Conservation (phyloP, 2,888 invertebrate species). For the Malthinus seriepunctatus region DNA sequence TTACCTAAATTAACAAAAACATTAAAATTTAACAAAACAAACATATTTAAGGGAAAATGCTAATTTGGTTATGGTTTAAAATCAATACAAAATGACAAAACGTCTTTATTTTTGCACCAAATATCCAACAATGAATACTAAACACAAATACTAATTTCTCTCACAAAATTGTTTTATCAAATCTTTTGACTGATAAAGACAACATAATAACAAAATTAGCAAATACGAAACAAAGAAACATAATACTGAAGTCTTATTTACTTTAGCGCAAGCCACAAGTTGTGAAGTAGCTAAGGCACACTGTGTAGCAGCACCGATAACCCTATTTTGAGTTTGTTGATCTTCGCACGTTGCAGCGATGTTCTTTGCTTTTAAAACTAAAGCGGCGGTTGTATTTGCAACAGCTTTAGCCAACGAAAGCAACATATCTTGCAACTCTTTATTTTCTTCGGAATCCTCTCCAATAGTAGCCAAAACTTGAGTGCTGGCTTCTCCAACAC, state of each 20-base stretch:
- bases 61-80: constrained; percentile 13
- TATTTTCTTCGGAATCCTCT: constrained; percentile 83
- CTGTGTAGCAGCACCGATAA: constrained; percentile 95
- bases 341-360: constrained; percentile 89
- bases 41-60: constrained; percentile 2
- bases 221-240: constrained; percentile 12
- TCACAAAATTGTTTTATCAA: constrained; percentile 4
- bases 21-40: not conserved
- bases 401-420: constrained; percentile 95
- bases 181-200: constrained; percentile 5
- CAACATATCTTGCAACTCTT: constrained; percentile 86
- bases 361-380: constrained; percentile 95
- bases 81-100: constrained; percentile 7
- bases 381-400: constrained; percentile 95
- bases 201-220: constrained; percentile 15
- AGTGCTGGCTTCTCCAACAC: constrained; percentile 96
- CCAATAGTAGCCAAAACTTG: constrained; percentile 91
- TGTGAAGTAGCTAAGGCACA: constrained; percentile 98
- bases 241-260: constrained; percentile 40
- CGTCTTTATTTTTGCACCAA: constrained; percentile 4
- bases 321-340: constrained; percentile 79
- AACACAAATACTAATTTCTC: constrained; percentile 1
- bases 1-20: constrained; percentile 60
- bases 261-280: constrained; percentile 95
- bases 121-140: constrained; percentile 1